phyloP scores from a whole-genome alignment of 1,140 invertebrate species.

The Muscidifurax raptorellus region DNA sequence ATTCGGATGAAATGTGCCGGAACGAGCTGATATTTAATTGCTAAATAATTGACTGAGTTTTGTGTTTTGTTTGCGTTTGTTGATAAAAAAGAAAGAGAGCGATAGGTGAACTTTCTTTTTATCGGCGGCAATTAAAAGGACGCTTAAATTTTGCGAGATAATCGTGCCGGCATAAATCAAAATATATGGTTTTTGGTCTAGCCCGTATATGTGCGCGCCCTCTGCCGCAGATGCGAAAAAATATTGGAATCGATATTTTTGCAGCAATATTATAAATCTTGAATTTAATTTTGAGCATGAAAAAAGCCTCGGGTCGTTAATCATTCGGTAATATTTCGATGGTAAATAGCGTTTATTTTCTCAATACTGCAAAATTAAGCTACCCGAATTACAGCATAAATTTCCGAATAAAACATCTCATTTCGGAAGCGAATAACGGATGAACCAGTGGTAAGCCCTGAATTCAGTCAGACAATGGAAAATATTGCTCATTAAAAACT shows the following conservation, averaged over 20 bases:
- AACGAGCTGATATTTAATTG: no score
- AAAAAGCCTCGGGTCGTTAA: not conserved
- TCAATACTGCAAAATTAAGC: no score
- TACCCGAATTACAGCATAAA: no score
- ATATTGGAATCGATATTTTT: not conserved
- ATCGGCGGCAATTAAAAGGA: not conserved
- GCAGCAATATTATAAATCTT: not conserved
- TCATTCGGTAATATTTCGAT: no score
- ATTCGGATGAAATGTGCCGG: no score
- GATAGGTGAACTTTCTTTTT: not conserved
- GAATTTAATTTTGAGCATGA: not conserved
- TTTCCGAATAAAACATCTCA: no score
- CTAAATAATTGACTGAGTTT: not conserved
- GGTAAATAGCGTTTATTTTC: no score
- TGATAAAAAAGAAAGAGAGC: no score
- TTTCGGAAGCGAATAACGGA: no score
- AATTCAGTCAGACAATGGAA: no score
- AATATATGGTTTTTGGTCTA: not conserved
- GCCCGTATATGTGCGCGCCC: not conserved
- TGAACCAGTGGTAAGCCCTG: no score
- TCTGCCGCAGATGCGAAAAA: not conserved
- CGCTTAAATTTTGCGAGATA: not conserved
- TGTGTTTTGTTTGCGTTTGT: not conserved
- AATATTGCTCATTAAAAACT: no score
- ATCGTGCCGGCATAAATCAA: constrained; percentile 5